Base-by-base conservation (phyloP, 2,113 vertebrate genomes). In the Ciconia stormi region DNA sequence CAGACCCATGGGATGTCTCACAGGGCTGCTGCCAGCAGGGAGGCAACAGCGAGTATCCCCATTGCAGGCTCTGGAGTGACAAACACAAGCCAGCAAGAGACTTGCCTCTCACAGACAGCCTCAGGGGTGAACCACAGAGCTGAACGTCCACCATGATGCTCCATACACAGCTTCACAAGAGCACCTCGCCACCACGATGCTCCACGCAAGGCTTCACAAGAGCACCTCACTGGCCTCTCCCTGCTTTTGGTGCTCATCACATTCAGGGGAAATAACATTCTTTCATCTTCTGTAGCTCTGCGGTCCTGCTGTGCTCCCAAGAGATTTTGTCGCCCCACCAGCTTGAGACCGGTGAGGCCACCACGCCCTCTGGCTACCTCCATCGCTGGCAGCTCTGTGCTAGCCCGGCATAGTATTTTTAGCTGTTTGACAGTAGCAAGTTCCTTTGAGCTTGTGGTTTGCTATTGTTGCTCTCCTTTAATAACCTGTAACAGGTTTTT, bases 401-500 rank as follows among this genome's bases (percentile, higher is more conserved):
- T 78, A 44, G 55, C 47, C 38, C 4, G 2, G 36, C 29, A 42
- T 0, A 0, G 26, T 40, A 19, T 38, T 89, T 85, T 91, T 7
- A 77, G 58, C 22, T 42, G 5, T 42, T 62, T 21, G 34, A 38
- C 34, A 42, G 44, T 7, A 82, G 53, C 34, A 61, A 82, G 59
- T 53, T 93, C 66, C 89, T 93, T 53, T 2, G 1, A 81, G 73
- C 65, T 93, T 65, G 22, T 70, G 87, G 70, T 77, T 90, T 93
- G 61, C 78, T 91, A 47, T 42, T 89, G 66, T 66, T 61, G 38
- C 25, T 91, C 53, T 90, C 87, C 67, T 94, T 87, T 92, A 84
- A 93, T 93, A 93, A 82, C 66, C 42, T 82, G 49, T 85, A 91
- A 85, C 62, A 92, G 71, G n/a, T 79, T 94, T 95, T 93, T 29